Conservation (phyloP, 2,888 invertebrate genomes). For the Aspidiotus rigidus region DNA sequence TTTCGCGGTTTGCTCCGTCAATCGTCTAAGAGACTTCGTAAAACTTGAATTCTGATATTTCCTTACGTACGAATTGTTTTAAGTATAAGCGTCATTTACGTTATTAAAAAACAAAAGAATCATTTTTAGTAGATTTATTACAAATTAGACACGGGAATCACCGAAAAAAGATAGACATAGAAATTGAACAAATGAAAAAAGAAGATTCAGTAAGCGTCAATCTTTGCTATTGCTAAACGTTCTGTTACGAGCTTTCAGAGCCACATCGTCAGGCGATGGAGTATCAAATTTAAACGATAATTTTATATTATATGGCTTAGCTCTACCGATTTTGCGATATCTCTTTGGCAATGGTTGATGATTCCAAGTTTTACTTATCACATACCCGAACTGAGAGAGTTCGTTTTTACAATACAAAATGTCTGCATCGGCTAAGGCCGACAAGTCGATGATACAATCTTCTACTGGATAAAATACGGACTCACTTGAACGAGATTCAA, state of each 20-base stretch:
- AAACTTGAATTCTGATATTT: neutral
- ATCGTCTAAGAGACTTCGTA: neutral
- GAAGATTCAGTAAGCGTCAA: neutral
- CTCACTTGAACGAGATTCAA: neutral
- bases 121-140: neutral
- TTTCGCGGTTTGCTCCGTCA: neutral
- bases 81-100: no score
- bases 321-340: slow-evolving; percentile 2
- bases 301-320: slow-evolving; percentile 16
- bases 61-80: neutral
- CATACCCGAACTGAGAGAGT: slow-evolving; percentile 26
- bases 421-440: slow-evolving; percentile 12
- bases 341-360: slow-evolving; percentile 11
- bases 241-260: slow-evolving; percentile 2
- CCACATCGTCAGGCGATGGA: slow-evolving; percentile 28
- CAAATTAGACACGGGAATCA: neutral
- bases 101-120: neutral
- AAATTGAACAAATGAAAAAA: neutral
- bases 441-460: slow-evolving; percentile 20
- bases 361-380: slow-evolving; percentile 13
- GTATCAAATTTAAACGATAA: slow-evolving; percentile 27
- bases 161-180: neutral
- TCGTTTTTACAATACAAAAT: slow-evolving; percentile 3
- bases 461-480: slow-evolving; percentile 7
- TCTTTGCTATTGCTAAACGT: neutral